These are phyloP conservation scores for Psittacula cyanocephala DNA, from an alignment of 2,113 vertebrate species.

Conservation along the genomic window DNA sequence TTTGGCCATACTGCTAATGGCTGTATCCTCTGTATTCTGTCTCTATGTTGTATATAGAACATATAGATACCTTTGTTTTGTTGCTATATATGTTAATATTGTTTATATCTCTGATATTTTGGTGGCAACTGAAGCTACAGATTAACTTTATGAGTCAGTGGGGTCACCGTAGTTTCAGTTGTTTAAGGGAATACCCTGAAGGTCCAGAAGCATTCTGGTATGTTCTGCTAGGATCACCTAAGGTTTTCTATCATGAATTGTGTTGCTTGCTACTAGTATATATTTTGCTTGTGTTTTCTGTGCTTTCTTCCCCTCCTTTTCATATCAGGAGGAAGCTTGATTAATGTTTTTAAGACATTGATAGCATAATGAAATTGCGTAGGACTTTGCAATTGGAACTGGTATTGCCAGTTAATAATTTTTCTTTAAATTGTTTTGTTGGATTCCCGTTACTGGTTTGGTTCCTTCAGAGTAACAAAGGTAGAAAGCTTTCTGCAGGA, in stretches of 20 bases:
- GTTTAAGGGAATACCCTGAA: neutral
- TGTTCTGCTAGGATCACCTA: neutral
- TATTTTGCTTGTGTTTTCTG: neutral
- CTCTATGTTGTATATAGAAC: neutral
- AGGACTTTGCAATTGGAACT: neutral
- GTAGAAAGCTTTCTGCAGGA: neutral
- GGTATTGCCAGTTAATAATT: neutral
- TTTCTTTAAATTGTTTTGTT: neutral
- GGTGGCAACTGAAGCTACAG: neutral
- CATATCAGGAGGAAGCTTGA: neutral
- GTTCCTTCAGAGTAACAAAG: neutral
- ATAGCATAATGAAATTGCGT: neutral
- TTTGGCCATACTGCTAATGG: neutral
- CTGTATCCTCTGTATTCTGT: neutral
- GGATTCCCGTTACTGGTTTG: neutral
- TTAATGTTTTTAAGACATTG: neutral
- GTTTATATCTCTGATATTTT: neutral
- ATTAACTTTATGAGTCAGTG: neutral
- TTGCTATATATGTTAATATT: neutral
- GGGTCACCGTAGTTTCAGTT: neutral
- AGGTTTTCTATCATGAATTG: neutral
- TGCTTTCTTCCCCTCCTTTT: neutral
- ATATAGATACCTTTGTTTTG: neutral
- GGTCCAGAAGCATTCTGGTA: neutral
- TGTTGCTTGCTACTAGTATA: neutral